These are phyloP conservation scores for Zenarchopterus dispar DNA, from an alignment of 2,797 vertebrate genomes.

Conservation along the genomic window DNA sequence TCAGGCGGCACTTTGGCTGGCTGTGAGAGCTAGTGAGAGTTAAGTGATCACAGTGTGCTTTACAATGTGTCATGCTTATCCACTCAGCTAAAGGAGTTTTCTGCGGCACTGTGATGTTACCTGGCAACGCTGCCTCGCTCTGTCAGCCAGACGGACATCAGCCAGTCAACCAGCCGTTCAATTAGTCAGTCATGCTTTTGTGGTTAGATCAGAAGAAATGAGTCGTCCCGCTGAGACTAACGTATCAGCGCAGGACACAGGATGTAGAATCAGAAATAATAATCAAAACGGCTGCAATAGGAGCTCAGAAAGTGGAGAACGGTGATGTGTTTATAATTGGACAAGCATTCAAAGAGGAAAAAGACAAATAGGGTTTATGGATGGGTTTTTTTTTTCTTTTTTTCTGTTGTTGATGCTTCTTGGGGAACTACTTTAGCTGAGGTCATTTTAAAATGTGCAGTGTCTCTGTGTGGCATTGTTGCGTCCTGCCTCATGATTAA, in stretches of 20 bases:
- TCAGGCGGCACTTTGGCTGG: constrained; percentile 19
- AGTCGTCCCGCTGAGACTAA: constrained; percentile 2
- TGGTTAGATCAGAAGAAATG: constrained; percentile 47
- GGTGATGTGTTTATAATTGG: background rate
- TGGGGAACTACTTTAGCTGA: background rate
- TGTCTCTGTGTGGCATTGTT: no score
- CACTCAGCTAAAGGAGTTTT: constrained; percentile 71
- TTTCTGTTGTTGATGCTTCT: background rate
- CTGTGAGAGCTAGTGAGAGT: constrained; percentile 45
- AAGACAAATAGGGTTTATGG: background rate
- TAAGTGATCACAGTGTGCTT: constrained; percentile 50
- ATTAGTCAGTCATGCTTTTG: constrained; percentile 43
- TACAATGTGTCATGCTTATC: constrained; percentile 62
- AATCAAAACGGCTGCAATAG: background rate
- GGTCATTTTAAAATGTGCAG: background rate
- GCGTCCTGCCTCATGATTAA: no score
- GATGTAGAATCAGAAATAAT: background rate
- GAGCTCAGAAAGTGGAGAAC: background rate
- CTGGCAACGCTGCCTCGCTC: constrained; percentile 36
- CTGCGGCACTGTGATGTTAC: constrained; percentile 56
- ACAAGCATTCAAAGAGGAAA: background rate
- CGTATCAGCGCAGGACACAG: constrained; percentile 7
- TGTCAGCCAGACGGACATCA: constrained; percentile 33
- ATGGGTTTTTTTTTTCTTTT: background rate
- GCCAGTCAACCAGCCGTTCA: constrained; percentile 47